Evolutionary conservation across 2,888 invertebrate genomes (phyloP).

Genomic region (Orthosia cruda): DNA sequence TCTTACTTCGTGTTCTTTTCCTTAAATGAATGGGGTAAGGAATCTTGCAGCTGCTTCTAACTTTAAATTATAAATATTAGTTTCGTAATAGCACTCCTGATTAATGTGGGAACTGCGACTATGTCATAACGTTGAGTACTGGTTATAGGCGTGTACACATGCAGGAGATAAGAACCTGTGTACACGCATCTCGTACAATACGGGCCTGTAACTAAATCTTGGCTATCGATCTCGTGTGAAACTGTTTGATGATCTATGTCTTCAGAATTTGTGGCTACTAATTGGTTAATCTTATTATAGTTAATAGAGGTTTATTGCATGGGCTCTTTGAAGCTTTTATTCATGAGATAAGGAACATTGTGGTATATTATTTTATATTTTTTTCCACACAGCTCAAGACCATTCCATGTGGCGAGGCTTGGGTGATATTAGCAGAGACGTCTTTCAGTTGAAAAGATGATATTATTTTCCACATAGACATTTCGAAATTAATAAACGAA

Average conservation of each 20-base stretch:
- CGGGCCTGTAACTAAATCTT: constrained; percentile 21
- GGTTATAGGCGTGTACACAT: constrained; percentile 34
- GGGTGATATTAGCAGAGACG: not conserved
- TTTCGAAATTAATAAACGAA: not conserved
- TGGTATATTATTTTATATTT: too few relatives aligned
- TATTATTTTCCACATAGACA: not conserved
- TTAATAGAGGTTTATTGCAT: not conserved
- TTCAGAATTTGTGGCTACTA: constrained; percentile 7
- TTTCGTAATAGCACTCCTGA: constrained; percentile 1
- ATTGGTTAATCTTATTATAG: not conserved
- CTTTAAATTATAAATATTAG: not conserved
- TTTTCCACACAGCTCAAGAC: not conserved
- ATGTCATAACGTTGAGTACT: constrained; percentile 29
- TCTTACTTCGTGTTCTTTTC: too few relatives aligned
- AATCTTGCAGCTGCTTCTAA: not conserved
- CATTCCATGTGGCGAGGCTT: not conserved
- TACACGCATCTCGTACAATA: constrained; percentile 20
- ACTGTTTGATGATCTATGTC: constrained; percentile 10
- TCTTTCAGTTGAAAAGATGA: not conserved
- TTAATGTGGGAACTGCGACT: constrained; percentile 39
- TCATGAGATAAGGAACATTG: not conserved
- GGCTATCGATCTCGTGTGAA: constrained; percentile 47
- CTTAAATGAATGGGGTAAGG: not conserved
- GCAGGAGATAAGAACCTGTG: constrained; percentile 22
- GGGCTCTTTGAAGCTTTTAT: not conserved